These are phyloP conservation scores for Falco novaeseelandiae DNA, from an alignment of 2,797 vertebrate species.

Conservation along the genomic window DNA sequence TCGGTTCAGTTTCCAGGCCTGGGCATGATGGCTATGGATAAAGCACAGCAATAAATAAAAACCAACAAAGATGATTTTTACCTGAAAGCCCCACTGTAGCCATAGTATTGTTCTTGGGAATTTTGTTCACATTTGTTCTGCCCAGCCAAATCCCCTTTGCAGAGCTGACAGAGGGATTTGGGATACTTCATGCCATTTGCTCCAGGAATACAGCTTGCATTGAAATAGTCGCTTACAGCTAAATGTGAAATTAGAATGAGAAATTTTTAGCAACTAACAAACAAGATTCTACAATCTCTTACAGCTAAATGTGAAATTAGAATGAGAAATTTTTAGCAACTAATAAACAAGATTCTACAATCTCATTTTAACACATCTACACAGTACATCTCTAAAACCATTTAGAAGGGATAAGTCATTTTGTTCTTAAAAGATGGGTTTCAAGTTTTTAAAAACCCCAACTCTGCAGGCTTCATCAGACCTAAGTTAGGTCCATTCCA, in stretches of 20 bases:
- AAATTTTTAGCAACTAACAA: background rate
- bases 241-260: background rate
- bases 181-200: slow-evolving; percentile 72
- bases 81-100: slow-evolving; percentile 93
- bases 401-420: background rate
- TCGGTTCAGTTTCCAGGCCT: background rate
- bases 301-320: slow-evolving; percentile 77
- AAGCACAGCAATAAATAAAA: fast-evolving
- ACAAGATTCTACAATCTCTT: slow-evolving; percentile 36
- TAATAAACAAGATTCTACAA: background rate
- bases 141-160: slow-evolving; percentile 77
- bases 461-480: background rate
- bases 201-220: slow-evolving; percentile 89
- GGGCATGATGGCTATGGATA: background rate
- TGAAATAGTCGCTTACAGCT: slow-evolving; percentile 90
- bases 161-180: slow-evolving; percentile 84
- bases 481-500: background rate
- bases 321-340: background rate
- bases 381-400: background rate
- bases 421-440: background rate
- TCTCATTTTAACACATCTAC: background rate
- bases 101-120: slow-evolving; percentile 82
- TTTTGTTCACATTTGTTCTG: slow-evolving; percentile 78
- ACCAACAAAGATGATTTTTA: slow-evolving; percentile 38
- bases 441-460: background rate